Evolutionary conservation across 1,140 invertebrate genomes (phyloP).

Genomic region (Trichoplusia ni): DNA sequence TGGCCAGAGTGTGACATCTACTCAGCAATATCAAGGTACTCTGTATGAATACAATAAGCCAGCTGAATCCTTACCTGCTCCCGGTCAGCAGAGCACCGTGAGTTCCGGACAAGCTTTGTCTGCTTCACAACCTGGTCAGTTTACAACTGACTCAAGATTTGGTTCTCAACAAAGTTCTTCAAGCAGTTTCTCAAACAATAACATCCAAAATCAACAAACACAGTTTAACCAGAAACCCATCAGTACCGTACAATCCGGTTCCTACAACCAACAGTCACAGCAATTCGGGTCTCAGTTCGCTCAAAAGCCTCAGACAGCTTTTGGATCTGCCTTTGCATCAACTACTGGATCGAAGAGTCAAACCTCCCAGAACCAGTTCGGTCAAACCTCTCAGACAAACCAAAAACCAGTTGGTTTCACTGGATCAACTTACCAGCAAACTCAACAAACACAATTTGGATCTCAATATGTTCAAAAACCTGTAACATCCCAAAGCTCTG

Average conservation of each 20-base stretch:
- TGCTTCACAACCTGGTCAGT: not conserved
- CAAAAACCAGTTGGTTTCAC: not conserved
- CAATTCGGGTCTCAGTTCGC: not conserved
- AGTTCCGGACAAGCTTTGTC: not conserved
- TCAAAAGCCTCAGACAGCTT: not conserved
- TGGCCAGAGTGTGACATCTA: conserved; percentile 21
- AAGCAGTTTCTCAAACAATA: not conserved
- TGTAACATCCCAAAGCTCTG: not conserved
- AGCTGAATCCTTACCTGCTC: conserved; percentile 35
- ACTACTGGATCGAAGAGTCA: too few species aligned
- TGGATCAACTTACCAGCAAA: too few species aligned
- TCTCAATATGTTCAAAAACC: not conserved
- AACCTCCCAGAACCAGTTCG: too few species aligned
- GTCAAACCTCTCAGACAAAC: too few species aligned
- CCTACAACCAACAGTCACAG: not conserved
- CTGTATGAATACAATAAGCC: conserved; percentile 55
- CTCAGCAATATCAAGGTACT: conserved; percentile 40
- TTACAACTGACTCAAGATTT: not conserved
- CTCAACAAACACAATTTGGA: conserved; percentile 6
- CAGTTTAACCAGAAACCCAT: not conserved
- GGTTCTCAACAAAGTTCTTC: not conserved
- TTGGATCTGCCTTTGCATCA: not conserved
- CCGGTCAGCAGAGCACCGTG: not conserved
- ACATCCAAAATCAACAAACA: not conserved
- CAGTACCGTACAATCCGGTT: not conserved